These are phyloP conservation scores for Diplazon laetatorius DNA, from an alignment of 2,888 invertebrate genomes.

Conservation along the genomic window DNA sequence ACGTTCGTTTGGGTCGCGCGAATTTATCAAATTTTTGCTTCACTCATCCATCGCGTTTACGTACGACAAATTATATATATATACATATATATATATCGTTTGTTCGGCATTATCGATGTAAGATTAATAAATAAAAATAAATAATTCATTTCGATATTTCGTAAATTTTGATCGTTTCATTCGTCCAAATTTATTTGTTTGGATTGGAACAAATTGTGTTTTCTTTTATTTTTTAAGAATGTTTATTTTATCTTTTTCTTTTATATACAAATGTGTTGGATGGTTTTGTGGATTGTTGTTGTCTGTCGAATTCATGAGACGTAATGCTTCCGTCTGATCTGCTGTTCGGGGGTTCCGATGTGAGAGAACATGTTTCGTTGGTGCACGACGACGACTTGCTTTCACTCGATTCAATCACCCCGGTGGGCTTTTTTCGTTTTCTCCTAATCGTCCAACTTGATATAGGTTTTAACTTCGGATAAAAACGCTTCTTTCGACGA, in stretches of 20 bases:
- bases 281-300: background rate
- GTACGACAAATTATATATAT: slow-evolving; percentile 33
- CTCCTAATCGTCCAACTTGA: slow-evolving; percentile 18
- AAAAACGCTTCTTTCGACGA: slow-evolving; percentile 2
- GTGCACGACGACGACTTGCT: background rate
- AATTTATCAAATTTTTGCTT: no score
- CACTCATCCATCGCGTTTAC: no score
- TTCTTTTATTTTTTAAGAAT: background rate
- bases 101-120: slow-evolving; percentile 46
- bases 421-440: background rate
- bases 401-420: background rate
- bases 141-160: background rate
- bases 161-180: slow-evolving; percentile 36
- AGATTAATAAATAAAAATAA: slow-evolving; percentile 51
- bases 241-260: background rate
- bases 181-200: background rate
- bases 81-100: no score
- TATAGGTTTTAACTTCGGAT: background rate
- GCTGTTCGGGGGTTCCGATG: slow-evolving; percentile 18
- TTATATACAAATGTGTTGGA: background rate
- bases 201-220: background rate
- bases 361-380: slow-evolving; percentile 26
- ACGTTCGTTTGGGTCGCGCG: no score
- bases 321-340: slow-evolving; percentile 15
- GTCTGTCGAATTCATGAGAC: background rate